Evolutionary conservation across 2,113 vertebrate genomes (phyloP).

Genomic region (Silurus meridionalis): DNA sequence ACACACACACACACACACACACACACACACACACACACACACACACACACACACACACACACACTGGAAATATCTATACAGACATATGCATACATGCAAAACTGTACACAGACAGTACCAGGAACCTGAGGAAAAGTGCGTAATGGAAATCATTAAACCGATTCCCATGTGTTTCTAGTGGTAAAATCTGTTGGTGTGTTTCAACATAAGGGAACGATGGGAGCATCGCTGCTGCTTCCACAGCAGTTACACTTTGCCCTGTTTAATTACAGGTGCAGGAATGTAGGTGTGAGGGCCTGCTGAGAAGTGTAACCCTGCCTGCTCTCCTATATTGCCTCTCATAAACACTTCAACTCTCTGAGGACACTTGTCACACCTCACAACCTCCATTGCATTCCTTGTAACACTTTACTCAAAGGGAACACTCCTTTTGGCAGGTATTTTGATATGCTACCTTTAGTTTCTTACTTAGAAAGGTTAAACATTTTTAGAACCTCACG

Average conservation of each 20-base stretch:
- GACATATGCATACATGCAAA: neutral
- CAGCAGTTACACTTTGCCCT: conserved; percentile 32
- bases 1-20: neutral
- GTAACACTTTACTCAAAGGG: conserved; percentile 17
- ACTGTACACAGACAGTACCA: neutral
- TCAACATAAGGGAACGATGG: neutral
- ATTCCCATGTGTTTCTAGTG: neutral
- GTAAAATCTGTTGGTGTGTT: too few relatives aligned
- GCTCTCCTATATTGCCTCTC: conserved; percentile 37
- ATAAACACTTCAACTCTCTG: conserved; percentile 29
- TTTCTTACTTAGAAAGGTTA: neutral
- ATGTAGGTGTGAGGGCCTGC: conserved; percentile 48
- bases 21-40: neutral
- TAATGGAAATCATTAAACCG: neutral
- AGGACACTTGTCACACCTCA: conserved; percentile 41
- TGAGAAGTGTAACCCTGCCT: conserved; percentile 47
- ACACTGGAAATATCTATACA: neutral
- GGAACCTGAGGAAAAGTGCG: neutral
- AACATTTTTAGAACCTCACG: neutral
- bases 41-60: neutral
- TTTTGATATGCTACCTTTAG: neutral
- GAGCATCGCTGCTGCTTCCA: neutral
- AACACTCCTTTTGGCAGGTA: conserved; percentile 9
- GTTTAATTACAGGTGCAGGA: conserved; percentile 49
- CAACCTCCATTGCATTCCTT: conserved; percentile 33